Evolutionary conservation across 2,888 invertebrate species (phyloP), one percentile per base, ranked within the genome.

Genomic region (Drosophila meridionalis): DNA sequence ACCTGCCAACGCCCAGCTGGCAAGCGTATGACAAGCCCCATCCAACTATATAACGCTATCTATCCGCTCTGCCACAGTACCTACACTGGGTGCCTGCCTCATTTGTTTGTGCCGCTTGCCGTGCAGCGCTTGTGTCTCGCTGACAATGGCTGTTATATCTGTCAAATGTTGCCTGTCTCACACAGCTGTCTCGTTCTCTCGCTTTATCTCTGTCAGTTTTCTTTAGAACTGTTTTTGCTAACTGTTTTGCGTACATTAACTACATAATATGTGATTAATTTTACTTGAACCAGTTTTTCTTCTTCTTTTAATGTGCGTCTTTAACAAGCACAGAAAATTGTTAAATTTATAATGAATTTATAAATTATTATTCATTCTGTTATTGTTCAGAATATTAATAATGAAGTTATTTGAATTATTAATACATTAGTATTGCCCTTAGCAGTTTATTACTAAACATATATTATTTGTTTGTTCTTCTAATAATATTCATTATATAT

Each of bases 1-100:
- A 82, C 69, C 88, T 83, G 82, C 79, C 86, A 83, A 86, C 88
- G 80, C 88, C 88, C 34, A 58, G 52, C 62, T 63, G 48, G 59
- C 52, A 83, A 65, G 50, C 50, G 32, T 28, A 52, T 72, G 69
- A 65, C 76, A 73, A 55, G 48, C 53, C 65, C 52, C 45, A 32
- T 36, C 34, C 55, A n/a, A n/a, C 55, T n/a, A 38, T 45, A 40
- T 28, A 40, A 9, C 26, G 26, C 50, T 42, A 50, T 43, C 76
- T 45, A 40, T 30, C 40, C 42, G 40, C 53, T 45, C 34, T 60
- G 50, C 12, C 68, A 36, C 68, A 42, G 32, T 63, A 14, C 28
- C 47, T 48, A 4, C 47, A 30, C 28, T 52, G 57, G 14, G 36
- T 53, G 69, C 26, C 67, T 56, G 69, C 30, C 65, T 8, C 61